These are phyloP conservation scores for Nymphalis io DNA, from an alignment of 1,140 invertebrate genomes.

Conservation along the genomic window DNA sequence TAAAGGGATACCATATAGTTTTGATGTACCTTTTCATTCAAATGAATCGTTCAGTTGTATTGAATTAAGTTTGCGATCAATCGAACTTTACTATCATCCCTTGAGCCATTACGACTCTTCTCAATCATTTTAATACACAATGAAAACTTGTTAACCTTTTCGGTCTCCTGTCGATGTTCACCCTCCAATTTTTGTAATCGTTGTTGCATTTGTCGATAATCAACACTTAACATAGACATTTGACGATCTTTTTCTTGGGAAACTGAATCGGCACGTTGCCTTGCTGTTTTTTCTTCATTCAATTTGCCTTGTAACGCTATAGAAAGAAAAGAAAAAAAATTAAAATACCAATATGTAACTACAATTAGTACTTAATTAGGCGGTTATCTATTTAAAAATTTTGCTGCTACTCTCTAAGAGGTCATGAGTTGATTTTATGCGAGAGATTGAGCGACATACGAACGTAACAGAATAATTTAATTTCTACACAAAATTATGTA, in stretches of 20 bases:
- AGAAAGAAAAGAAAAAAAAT: neutral
- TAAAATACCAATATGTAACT: neutral
- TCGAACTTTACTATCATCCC: too few species aligned
- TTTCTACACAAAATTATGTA: neutral
- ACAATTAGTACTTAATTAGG: neutral
- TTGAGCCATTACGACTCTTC: neutral
- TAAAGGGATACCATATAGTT: too few species aligned
- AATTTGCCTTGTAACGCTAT: constrained; percentile 93
- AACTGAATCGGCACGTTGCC: constrained; percentile 90
- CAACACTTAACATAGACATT: constrained; percentile 95
- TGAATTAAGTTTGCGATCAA: too few species aligned
- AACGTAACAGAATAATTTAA: too few species aligned
- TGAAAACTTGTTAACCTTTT: constrained; percentile 83
- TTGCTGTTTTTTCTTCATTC: constrained; percentile 92
- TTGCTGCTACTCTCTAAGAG: neutral
- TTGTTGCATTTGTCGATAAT: constrained; percentile 95
- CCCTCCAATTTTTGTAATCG: constrained; percentile 94
- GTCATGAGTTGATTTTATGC: too few species aligned
- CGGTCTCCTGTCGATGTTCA: constrained; percentile 92
- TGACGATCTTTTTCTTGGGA: constrained; percentile 96
- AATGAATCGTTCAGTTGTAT: too few species aligned
- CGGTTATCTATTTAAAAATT: neutral
- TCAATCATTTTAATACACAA: neutral
- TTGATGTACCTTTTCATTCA: too few species aligned
- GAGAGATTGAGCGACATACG: too few species aligned